Evolutionary conservation across 2,797 vertebrate species (phyloP), one percentile per base, ranked within the genome.

Genomic region (Chelon labrosus): DNA sequence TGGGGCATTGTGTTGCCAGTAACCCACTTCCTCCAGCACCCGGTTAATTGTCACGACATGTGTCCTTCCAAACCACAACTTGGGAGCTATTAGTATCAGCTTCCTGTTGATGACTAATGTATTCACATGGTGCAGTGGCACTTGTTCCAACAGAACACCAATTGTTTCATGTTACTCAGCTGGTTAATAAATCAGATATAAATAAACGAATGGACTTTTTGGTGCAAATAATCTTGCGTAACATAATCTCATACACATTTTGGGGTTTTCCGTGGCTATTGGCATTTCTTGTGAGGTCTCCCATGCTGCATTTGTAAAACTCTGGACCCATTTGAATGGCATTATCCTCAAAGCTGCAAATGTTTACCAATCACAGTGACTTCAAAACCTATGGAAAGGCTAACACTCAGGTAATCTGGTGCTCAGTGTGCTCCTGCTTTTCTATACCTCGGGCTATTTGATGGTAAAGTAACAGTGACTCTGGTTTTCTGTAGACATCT

Each of bases 1-100:
- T 52, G 75, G 82, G 82, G 91, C 86, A 90, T 90, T 92, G 93
- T 92, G 82, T 73, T 79, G 82, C 84, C 76, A 82, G 76, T 80
- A 83, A 83, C 73, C 83, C 25, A 42, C 88, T 91, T 94, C 91
- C 91, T 88, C 77, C 50, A 70, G 77, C 84, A 69, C 61, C 73
- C 72, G 83, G 81, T 76, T 90, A 75, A 85, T 83, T 86, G 86
- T 88, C 77, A 74, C 49, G 80, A 88, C 91, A 80, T 89, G 76
- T 88, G 88, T 89, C 88, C 77, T 77, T 82, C 66, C 65, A 72
- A 88, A 88, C 83, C 72, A 65, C 85, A 85, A 77, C 86, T 73
- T 80, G 73, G 76, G 83, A 85, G 70, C 79, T 57, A 77, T 90
- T 86, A 80, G 69, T 49, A 56, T 84, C 64, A 49, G 66, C 74